phyloP scores from a whole-genome alignment of 92 coral and sea anemone species.

The Meandrina meandrites region DNA sequence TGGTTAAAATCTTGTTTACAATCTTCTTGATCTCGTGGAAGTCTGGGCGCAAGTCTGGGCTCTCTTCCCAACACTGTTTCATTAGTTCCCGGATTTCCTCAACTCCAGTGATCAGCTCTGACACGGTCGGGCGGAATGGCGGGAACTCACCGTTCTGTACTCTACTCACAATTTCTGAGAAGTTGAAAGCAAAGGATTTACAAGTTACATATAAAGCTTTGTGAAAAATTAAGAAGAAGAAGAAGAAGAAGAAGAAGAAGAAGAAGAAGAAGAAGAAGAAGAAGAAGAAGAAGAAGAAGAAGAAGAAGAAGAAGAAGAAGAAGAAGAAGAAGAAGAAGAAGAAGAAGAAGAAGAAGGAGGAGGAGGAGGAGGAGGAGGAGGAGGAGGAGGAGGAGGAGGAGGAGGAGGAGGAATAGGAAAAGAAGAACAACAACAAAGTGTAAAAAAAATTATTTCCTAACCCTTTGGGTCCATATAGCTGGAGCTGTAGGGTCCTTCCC shows the following conservation, averaged over 20 bases:
- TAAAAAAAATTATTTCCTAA: background rate
- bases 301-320: too few species aligned
- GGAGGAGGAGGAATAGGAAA: too few species aligned
- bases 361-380: too few species aligned
- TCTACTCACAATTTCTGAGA: conserved; percentile 79
- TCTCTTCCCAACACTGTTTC: conserved; percentile 95
- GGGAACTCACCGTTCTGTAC: conserved; percentile 88
- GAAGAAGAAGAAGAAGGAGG: too few species aligned
- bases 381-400: too few species aligned
- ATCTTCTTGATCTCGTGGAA: conserved; percentile 91
- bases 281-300: too few species aligned
- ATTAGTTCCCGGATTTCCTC: conserved; percentile 94
- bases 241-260: too few species aligned
- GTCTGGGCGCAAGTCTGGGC: conserved; percentile 85
- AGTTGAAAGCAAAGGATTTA: background rate
- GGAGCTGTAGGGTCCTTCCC: conserved; percentile 96
- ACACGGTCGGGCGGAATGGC: conserved; percentile 94
- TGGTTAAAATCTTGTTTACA: conserved; percentile 84
- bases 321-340: too few species aligned
- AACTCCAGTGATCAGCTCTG: conserved; percentile 84
- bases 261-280: too few species aligned
- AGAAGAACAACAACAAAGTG: background rate
- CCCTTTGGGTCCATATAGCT: conserved; percentile 87
- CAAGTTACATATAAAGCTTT: background rate
- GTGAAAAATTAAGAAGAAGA: background rate